phyloP scores from a whole-genome alignment of 2,888 invertebrate species.

The Uropetala carovei region DNA sequence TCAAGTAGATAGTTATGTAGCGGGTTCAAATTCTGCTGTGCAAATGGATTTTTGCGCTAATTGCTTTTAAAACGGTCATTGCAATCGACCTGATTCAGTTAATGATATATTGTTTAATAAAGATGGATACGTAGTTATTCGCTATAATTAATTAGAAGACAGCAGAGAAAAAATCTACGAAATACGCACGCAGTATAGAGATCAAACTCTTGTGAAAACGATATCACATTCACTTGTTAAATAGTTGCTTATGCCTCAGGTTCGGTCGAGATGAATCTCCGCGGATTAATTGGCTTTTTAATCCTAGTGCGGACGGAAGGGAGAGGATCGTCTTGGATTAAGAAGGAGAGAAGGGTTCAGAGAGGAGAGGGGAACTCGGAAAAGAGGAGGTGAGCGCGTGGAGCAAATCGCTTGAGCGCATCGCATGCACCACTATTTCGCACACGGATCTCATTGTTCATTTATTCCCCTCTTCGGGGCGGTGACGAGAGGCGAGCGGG shows the following conservation, averaged over 20 bases:
- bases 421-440: slow-evolving; percentile 61
- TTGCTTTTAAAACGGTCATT: no score
- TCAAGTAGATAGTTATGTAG: no score
- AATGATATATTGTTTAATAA: no score
- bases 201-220: no score
- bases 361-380: background rate
- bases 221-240: background rate
- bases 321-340: no score
- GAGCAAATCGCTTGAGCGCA: slow-evolving; percentile 62
- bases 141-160: background rate
- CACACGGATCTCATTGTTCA: slow-evolving; percentile 62
- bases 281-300: background rate
- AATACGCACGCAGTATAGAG: background rate
- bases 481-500: slow-evolving; percentile 47
- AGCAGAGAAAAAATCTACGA: background rate
- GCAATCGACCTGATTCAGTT: no score
- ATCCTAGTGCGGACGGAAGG: background rate
- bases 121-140: no score
- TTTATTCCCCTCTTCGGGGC: slow-evolving; percentile 56
- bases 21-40: no score
- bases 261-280: background rate
- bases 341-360: no score
- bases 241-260: background rate
- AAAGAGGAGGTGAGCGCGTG: background rate
- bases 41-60: no score